Evolutionary conservation across 2,113 vertebrate genomes (phyloP), one percentile per base, ranked within the genome.

Genomic region (Pterocles orientalis): DNA sequence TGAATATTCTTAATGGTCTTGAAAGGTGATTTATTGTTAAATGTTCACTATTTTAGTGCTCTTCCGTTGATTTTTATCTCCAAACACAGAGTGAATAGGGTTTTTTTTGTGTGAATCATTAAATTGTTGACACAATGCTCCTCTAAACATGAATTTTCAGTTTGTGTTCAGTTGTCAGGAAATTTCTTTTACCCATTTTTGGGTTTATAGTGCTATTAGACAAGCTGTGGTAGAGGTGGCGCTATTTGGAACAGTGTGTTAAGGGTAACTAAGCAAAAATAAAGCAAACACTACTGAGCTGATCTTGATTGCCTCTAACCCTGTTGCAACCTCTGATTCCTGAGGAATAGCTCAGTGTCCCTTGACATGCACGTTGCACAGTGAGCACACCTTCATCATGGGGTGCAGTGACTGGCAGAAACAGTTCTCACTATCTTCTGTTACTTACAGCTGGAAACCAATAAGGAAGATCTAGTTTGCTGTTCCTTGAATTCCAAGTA

Each of bases 141-240:
- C 58, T 73, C 79, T 91, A 82, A 87, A 90, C 47, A 85, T 56
- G 53, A 73, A 17, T 82, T 80, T 96, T 93, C 78, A 72, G n/a
- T 75, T 36, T 75, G 18, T 75, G 39, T 62, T 45, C 43, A 45
- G 26, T 66, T 88, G 31, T 78, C 82, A 88, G 82, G 88, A 95
- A 92, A 88, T 79, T 94, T 92, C 90, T 88, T 53, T 58, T 72
- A 68, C 47, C 14, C 8, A 6, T 75, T 91, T 95, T 82, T 82
- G 21, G 41, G 66, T 96, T 95, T 95, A 75, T 51, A 73, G 33
- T 58, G 39, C 62, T 83, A 84, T 92, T 64, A 81, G 70, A 87
- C 53, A 88, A 61, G n/a, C 33, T 68, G 14, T 56, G 43, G 86
- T 71, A 90, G 82, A 90, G 62, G 51, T 4, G 34, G 29, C 17